phyloP scores from a whole-genome alignment of 2,113 vertebrate species.

The Sinocyclocheilus rhinocerous region DNA sequence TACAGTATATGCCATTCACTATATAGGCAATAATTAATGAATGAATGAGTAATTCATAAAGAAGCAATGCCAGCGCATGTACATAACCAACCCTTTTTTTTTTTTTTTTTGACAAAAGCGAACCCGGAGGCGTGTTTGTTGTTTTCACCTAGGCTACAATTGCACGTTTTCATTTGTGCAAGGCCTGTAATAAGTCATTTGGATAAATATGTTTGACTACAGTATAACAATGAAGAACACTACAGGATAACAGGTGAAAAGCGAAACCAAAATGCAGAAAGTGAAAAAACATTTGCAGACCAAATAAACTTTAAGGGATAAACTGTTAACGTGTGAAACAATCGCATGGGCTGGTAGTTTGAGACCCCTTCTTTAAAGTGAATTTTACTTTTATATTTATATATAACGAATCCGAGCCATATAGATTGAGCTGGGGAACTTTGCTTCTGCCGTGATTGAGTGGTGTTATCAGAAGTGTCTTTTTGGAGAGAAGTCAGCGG shows the following conservation, averaged over 20 bases:
- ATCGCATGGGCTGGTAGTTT: not conserved
- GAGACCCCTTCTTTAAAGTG: not conserved
- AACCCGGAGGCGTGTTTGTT: conserved; percentile 15
- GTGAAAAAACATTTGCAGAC: not conserved
- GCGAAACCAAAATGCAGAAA: not conserved
- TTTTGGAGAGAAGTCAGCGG: conserved; percentile 44
- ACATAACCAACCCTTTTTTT: not conserved
- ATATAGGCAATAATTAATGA: not conserved
- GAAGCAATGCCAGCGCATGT: not conserved
- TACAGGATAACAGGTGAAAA: not conserved
- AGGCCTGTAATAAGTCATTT: not conserved
- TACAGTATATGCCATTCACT: not conserved
- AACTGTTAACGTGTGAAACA: not conserved
- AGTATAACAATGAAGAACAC: not conserved
- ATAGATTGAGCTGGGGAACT: conserved; percentile 19
- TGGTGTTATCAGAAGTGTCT: conserved; percentile 33
- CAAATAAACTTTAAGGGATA: not conserved
- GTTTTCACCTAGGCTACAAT: conserved; percentile 9
- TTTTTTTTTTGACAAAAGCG: not conserved
- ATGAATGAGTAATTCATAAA: not conserved
- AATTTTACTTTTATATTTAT: not conserved
- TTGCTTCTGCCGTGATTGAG: conserved; percentile 33
- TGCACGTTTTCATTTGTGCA: not conserved
- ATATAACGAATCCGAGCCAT: not conserved
- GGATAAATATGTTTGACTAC: not conserved